Conservation (phyloP, 2,888 invertebrate species). For the Apotomis turbidana region DNA sequence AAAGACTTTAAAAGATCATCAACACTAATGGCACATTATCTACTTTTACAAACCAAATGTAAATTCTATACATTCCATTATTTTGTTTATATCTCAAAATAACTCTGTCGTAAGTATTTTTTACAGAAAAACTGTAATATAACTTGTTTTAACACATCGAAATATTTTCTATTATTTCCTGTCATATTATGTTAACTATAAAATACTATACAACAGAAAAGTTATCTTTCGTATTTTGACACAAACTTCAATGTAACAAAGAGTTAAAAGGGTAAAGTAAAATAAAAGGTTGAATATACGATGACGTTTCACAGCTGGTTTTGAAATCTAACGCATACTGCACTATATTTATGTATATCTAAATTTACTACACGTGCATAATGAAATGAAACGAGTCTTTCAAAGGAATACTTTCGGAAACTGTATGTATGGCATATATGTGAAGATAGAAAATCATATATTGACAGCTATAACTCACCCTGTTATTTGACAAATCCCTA, state of each 20-base stretch:
- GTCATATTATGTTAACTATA: background rate
- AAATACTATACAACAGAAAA: background rate
- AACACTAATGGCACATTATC: constrained; percentile 12
- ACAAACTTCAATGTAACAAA: background rate
- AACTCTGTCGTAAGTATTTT: background rate
- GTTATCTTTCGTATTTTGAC: background rate
- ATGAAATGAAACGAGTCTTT: constrained; percentile 57
- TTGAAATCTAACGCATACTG: constrained; percentile 43
- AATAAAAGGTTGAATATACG: constrained; percentile 53
- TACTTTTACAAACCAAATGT: constrained; percentile 2
- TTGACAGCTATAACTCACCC: constrained; percentile 67
- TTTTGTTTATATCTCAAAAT: constrained; percentile 16
- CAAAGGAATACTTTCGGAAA: constrained; percentile 37
- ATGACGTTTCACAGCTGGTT: constrained; percentile 75
- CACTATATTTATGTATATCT: constrained; percentile 56
- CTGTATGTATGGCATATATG: constrained; percentile 63
- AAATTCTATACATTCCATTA: constrained; percentile 2
- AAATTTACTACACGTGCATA: constrained; percentile 66
- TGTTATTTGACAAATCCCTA: constrained; percentile 79
- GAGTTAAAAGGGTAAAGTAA: constrained; percentile 29
- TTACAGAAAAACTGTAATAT: background rate
- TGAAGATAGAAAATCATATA: constrained; percentile 49
- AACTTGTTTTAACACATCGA: background rate
- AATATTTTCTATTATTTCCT: background rate
- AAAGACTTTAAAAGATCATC: constrained; percentile 3